phyloP scores from a whole-genome alignment of 2,797 vertebrate species.

The Natrix natrix region DNA sequence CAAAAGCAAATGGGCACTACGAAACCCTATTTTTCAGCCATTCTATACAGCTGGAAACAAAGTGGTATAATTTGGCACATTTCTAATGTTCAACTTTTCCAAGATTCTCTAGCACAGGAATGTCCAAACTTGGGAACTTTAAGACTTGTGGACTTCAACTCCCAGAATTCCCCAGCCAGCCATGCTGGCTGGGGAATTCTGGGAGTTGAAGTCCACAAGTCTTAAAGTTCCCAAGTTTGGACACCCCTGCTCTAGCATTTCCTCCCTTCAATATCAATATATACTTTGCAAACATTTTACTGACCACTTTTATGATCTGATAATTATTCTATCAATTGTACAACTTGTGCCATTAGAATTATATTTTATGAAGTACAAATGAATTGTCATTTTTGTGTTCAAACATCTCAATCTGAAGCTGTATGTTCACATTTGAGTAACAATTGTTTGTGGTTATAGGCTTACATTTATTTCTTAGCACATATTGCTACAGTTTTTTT shows the following conservation, averaged over 20 bases:
- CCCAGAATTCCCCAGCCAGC: too few species aligned
- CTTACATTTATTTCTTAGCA: not conserved
- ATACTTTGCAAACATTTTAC: not conserved
- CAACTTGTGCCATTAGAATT: not conserved
- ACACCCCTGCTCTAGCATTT: not conserved
- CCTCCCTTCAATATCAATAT: not conserved
- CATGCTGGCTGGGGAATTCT: too few species aligned
- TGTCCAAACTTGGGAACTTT: too few species aligned
- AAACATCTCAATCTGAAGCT: not conserved
- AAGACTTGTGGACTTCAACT: too few species aligned
- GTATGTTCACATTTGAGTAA: not conserved
- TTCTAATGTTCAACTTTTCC: not conserved
- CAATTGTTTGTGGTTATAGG: not conserved
- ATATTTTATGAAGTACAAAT: not conserved
- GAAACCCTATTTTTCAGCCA: not conserved
- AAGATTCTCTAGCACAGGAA: not conserved
- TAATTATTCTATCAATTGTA: not conserved
- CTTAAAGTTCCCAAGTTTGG: too few species aligned
- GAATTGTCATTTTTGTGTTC: not conserved
- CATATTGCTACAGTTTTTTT: not conserved
- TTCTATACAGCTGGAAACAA: not conserved
- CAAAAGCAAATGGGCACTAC: not conserved
- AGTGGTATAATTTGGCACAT: not conserved
- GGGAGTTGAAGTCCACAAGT: too few species aligned
- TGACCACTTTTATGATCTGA: not conserved